phyloP scores from a whole-genome alignment of 2,888 invertebrate species.

The Chromoteleia sp. region DNA sequence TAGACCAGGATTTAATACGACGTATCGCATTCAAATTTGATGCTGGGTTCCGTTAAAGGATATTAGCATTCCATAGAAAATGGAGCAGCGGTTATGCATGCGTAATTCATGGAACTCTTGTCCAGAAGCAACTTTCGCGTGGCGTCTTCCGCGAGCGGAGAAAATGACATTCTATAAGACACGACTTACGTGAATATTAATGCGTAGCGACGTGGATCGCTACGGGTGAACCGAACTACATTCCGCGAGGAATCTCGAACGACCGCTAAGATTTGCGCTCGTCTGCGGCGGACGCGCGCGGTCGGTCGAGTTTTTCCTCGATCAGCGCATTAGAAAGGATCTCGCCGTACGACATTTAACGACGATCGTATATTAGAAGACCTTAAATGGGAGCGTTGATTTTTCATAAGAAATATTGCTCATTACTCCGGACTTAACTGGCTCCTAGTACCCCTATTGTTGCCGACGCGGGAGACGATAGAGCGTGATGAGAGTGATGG shows the following conservation, averaged over 20 bases:
- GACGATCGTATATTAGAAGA: slow-evolving; percentile 57
- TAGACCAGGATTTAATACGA: slow-evolving; percentile 29
- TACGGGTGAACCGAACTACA: slow-evolving; percentile 54
- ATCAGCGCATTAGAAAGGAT: slow-evolving; percentile 58
- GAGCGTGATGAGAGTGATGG: slow-evolving; percentile 41
- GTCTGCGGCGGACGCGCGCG: slow-evolving; percentile 35
- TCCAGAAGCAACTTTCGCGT: slow-evolving; percentile 61
- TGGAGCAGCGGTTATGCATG: slow-evolving; percentile 61
- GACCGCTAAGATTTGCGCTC: slow-evolving; percentile 56
- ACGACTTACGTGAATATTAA: slow-evolving; percentile 60
- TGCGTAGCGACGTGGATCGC: slow-evolving; percentile 41
- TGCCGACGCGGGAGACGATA: slow-evolving; percentile 42
- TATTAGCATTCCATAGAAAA: slow-evolving; percentile 69
- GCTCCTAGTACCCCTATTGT: slow-evolving; percentile 37
- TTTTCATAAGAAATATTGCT: slow-evolving; percentile 61
- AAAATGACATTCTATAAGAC: slow-evolving; percentile 59
- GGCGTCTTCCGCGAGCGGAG: slow-evolving; percentile 61
- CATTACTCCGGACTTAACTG: slow-evolving; percentile 30
- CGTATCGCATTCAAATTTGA: slow-evolving; percentile 42
- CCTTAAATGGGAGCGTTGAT: slow-evolving; percentile 53
- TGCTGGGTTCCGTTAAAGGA: slow-evolving; percentile 48
- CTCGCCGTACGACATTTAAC: slow-evolving; percentile 45
- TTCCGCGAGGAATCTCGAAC: slow-evolving; percentile 52
- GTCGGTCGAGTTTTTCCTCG: slow-evolving; percentile 60
- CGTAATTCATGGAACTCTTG: slow-evolving; percentile 62